Evolutionary conservation across 2,797 vertebrate genomes (phyloP).

Genomic region (Allobates femoralis): DNA sequence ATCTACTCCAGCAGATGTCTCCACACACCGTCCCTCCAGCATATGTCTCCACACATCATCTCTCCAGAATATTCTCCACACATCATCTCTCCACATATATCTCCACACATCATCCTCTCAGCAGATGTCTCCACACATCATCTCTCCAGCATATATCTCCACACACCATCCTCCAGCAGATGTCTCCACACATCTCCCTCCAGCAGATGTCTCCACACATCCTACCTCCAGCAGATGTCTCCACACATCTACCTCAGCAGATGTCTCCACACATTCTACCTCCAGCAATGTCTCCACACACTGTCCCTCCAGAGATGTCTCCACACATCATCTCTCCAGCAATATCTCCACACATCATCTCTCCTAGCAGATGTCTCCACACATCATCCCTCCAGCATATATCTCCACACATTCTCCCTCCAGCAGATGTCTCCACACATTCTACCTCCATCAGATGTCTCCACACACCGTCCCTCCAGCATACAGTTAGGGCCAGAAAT

Average conservation of each 20-base stretch:
- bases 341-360: not conserved
- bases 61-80: not conserved
- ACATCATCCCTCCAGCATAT: too few species aligned
- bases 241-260: not conserved
- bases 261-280: too few species aligned
- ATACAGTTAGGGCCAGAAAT: too few species aligned
- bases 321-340: not conserved
- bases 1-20: not conserved
- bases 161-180: not conserved
- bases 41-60: not conserved
- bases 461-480: not conserved
- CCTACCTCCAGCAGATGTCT: not conserved
- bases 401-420: not conserved
- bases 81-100: not conserved
- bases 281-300: too few species aligned
- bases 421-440: not conserved
- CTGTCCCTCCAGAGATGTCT: not conserved
- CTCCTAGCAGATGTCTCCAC: too few species aligned
- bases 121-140: not conserved
- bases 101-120: not conserved
- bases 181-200: not conserved
- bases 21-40: not conserved
- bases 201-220: not conserved
- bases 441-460: not conserved
- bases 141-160: not conserved